These are phyloP conservation scores for Conistra vaccinii DNA, from an alignment of 2,888 invertebrate genomes.

Conservation along the genomic window DNA sequence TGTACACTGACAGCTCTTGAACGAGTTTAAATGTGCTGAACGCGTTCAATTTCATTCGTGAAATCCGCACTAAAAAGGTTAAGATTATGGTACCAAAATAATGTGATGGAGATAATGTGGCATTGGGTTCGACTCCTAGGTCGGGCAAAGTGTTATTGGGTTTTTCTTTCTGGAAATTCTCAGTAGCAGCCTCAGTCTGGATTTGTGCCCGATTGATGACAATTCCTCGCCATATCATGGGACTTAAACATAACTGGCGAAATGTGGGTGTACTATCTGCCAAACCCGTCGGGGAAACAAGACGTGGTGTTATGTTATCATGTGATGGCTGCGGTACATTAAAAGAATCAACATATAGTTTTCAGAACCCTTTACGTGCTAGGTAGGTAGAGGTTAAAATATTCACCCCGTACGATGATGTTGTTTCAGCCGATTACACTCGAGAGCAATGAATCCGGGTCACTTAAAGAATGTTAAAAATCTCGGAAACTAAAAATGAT, in stretches of 20 bases:
- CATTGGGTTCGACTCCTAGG: not conserved
- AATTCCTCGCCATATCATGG: not conserved
- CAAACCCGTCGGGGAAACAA: not conserved
- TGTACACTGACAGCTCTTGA: too few relatives aligned
- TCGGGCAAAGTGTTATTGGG: not conserved
- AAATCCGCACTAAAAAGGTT: too few relatives aligned
- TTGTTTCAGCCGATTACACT: slow-evolving; percentile 29
- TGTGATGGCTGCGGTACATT: not conserved
- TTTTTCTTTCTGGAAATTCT: not conserved
- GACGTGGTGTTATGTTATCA: not conserved
- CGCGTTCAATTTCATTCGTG: too few relatives aligned
- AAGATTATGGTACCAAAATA: not conserved
- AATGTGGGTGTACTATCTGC: not conserved
- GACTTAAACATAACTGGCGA: too few relatives aligned
- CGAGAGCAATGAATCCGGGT: too few relatives aligned
- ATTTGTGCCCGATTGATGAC: not conserved
- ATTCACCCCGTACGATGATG: not conserved
- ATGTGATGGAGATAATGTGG: not conserved
- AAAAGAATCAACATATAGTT: not conserved
- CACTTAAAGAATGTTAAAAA: too few relatives aligned
- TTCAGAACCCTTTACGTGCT: not conserved
- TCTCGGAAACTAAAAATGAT: too few relatives aligned
- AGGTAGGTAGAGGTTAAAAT: not conserved
- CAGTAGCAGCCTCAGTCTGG: not conserved
- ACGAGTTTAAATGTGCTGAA: too few relatives aligned